Percentiles rank a stretch among this genome's conserved stretches.
Evolutionary conservation across 2,797 vertebrate species (phyloP).

Genomic region (Xiphophorus birchmanni): DNA sequence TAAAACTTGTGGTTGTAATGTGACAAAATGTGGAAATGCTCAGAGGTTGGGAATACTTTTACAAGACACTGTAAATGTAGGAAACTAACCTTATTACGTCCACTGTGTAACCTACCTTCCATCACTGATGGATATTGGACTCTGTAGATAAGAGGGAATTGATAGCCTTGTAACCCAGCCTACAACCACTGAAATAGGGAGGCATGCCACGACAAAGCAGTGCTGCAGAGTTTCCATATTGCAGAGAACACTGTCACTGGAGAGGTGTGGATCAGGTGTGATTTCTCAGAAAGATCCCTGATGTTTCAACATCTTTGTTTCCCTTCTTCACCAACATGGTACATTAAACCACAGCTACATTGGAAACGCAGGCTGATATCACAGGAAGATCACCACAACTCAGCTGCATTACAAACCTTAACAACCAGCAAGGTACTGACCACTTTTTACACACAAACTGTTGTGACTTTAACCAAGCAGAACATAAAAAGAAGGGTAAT

Average conservation of each 20-base stretch:
- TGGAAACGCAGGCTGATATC: slow-evolving; percentile 41
- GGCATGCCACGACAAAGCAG: slow-evolving; percentile 28
- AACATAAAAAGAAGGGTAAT: background rate
- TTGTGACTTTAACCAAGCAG: slow-evolving; percentile 10
- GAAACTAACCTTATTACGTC: background rate
- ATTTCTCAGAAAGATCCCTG: slow-evolving; percentile 33
- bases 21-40: background rate
- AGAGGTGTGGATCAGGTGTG: slow-evolving; percentile 21
- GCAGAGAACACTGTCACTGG: slow-evolving; percentile 26
- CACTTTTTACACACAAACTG: slow-evolving; percentile 5
- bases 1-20: background rate
- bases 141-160: slow-evolving; percentile 23
- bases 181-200: slow-evolving; percentile 2
- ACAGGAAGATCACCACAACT: slow-evolving; percentile 19
- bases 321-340: slow-evolving; percentile 21
- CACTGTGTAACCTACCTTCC: slow-evolving; percentile 15
- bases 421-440: slow-evolving; percentile 52
- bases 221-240: slow-evolving; percentile 11
- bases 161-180: slow-evolving; percentile 13
- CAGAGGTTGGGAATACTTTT: background rate
- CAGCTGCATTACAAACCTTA: slow-evolving; percentile 40
- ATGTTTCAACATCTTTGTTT: slow-evolving; percentile 20
- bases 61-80: background rate
- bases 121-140: slow-evolving; percentile 43
- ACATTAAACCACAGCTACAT: slow-evolving; percentile 20